Conservation (phyloP, 2,113 vertebrate species). For the Mesembrinibis cayennensis region DNA sequence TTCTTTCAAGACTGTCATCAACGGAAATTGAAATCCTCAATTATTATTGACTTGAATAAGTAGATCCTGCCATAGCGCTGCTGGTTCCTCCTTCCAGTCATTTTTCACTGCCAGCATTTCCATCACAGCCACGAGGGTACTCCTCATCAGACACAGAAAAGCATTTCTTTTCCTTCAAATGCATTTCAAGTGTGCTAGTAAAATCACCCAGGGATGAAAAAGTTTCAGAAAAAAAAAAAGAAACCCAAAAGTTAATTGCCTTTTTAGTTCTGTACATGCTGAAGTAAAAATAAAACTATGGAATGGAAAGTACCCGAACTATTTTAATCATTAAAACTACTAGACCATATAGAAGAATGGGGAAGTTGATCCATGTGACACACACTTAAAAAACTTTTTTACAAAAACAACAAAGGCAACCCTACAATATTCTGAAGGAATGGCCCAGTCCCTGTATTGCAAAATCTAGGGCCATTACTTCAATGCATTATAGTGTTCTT, state of each 20-base stretch:
- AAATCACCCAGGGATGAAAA: neutral
- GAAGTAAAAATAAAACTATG: constrained; percentile 56
- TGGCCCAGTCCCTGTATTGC: neutral
- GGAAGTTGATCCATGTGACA: constrained; percentile 58
- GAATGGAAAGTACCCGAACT: constrained; percentile 56
- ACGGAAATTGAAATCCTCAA: neutral
- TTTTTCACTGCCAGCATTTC: neutral
- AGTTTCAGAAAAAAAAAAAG: neutral
- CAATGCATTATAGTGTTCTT: neutral
- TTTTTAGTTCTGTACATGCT: constrained; percentile 11
- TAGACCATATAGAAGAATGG: constrained; percentile 52
- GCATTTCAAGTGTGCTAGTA: neutral
- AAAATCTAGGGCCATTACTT: neutral
- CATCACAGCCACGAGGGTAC: neutral
- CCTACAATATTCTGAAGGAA: neutral
- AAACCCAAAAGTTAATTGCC: neutral
- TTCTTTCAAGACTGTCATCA: neutral
- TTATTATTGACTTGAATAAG: neutral
- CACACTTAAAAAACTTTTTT: neutral
- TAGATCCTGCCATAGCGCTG: neutral
- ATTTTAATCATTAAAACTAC: constrained; percentile 57
- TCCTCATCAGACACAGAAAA: neutral
- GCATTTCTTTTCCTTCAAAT: neutral
- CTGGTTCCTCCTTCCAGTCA: neutral
- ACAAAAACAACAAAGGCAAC: neutral